phyloP scores from a whole-genome alignment of 2,797 vertebrate genomes.

The Notamacropus eugenii region DNA sequence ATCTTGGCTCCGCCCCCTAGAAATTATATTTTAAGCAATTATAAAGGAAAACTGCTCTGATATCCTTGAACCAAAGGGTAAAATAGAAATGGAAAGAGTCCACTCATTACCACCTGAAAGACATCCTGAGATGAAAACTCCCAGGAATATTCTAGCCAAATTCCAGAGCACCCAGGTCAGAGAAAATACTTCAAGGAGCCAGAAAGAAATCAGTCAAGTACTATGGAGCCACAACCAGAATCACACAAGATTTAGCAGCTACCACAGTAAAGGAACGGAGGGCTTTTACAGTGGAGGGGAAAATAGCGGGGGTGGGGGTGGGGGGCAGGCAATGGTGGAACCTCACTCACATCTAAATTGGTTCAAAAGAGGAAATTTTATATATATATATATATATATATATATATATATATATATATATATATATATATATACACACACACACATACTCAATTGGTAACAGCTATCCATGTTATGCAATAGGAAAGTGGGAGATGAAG shows the following conservation, averaged over 20 bases:
- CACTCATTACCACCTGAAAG: not conserved
- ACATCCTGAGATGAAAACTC: not conserved
- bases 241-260: not conserved
- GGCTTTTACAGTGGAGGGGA: not conserved
- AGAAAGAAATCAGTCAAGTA: no score
- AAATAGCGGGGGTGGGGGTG: not conserved
- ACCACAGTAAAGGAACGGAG: no score
- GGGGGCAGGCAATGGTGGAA: not conserved
- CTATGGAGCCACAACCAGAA: not conserved
- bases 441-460: not conserved
- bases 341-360: not conserved
- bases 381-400: no score
- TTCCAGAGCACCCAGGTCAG: no score
- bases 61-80: not conserved
- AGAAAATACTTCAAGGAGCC: no score
- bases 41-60: not conserved
- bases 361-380: not conserved
- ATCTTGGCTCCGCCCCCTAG: no score
- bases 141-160: no score
- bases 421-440: not conserved
- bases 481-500: not conserved
- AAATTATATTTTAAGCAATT: not conserved
- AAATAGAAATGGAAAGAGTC: not conserved
- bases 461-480: not conserved
- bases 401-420: no score